These are phyloP conservation scores for Lasioglossum calceatum DNA, from an alignment of 2,888 invertebrate species.

Conservation along the genomic window DNA sequence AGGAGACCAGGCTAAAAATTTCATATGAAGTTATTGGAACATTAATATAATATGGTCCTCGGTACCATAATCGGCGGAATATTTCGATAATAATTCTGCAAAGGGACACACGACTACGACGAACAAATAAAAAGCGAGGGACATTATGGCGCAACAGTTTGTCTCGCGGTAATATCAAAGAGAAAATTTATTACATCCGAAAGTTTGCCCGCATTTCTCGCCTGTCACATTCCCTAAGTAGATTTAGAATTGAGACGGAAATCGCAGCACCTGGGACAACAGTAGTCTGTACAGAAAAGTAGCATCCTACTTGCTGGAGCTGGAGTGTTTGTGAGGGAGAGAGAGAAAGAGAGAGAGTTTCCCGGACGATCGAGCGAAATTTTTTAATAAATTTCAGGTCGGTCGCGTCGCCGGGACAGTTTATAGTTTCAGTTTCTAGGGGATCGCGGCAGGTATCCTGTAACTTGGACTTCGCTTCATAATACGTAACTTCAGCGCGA, in stretches of 20 bases:
- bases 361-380: background rate
- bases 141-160: background rate
- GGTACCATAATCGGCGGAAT: too few relatives aligned
- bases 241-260: slow-evolving; percentile 4
- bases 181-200: background rate
- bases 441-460: slow-evolving; percentile 20
- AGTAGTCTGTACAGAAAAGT: background rate
- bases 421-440: slow-evolving; percentile 51
- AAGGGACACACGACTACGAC: background rate
- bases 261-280: background rate
- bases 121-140: background rate
- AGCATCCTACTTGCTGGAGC: background rate
- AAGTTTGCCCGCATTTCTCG: background rate
- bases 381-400: slow-evolving; percentile 42
- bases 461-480: slow-evolving; percentile 41
- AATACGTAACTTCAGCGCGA: slow-evolving; percentile 42
- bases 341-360: background rate
- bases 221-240: background rate
- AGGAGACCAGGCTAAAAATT: too few relatives aligned
- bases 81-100: background rate
- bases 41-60: too few relatives aligned
- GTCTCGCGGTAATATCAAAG: background rate
- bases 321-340: background rate
- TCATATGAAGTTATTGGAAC: too few relatives aligned
- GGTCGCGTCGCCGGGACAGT: slow-evolving; percentile 19